Percentiles rank a stretch among this genome's conserved stretches.
phyloP scores from a whole-genome alignment of 2,113 vertebrate species.

The Lasiurus cinereus region DNA sequence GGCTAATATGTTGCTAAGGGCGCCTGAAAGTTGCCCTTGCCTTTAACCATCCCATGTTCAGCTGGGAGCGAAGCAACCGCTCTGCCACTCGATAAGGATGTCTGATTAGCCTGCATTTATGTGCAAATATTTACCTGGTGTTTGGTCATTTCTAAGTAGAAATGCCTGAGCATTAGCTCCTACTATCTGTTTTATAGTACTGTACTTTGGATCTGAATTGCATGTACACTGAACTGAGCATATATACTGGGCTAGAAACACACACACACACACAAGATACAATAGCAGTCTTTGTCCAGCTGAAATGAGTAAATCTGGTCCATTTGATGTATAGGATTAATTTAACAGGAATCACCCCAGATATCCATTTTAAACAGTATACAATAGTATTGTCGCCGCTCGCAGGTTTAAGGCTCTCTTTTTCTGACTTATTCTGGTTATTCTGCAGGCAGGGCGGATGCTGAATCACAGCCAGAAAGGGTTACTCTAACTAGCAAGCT shows the following conservation, averaged over 20 bases:
- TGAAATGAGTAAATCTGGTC: background rate
- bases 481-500: background rate
- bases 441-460: background rate
- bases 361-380: background rate
- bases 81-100: constrained; percentile 62
- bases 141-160: constrained; percentile 61
- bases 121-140: constrained; percentile 68
- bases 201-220: constrained; percentile 34
- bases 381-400: background rate
- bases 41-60: constrained; percentile 79
- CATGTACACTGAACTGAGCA: background rate
- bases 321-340: constrained; percentile 12
- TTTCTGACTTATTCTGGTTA: background rate
- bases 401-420: background rate
- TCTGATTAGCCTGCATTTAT: constrained; percentile 76
- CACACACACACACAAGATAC: background rate
- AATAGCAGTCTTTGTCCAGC: background rate
- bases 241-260: background rate
- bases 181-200: background rate
- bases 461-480: background rate
- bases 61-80: constrained; percentile 71
- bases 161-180: background rate
- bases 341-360: background rate
- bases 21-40: constrained; percentile 87
- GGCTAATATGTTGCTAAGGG: constrained; percentile 88